These are phyloP conservation scores for Deroplatys truncata DNA, from an alignment of 2,888 invertebrate genomes.

Conservation along the genomic window DNA sequence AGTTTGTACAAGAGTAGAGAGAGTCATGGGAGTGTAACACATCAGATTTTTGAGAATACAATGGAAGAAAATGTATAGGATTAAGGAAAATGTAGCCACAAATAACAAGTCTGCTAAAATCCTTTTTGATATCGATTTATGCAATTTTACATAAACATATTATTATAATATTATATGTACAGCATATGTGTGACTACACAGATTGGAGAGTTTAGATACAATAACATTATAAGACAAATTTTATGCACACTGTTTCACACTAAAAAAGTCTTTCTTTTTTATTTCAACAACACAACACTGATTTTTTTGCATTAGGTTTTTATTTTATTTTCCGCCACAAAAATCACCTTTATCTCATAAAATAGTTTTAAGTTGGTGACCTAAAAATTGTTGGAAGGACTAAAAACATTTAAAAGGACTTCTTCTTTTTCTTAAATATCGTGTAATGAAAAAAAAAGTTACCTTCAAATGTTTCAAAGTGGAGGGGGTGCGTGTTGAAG, in stretches of 20 bases:
- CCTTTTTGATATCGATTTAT: conserved; percentile 23
- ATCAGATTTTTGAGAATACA: too few relatives aligned
- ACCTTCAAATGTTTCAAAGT: neutral
- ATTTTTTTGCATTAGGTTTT: conserved; percentile 17
- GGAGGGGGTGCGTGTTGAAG: neutral
- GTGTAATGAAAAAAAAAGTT: conserved; percentile 3
- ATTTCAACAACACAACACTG: conserved; percentile 27
- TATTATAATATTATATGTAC: conserved; percentile 3
- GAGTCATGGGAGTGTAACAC: too few relatives aligned
- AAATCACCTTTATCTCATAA: conserved; percentile 4
- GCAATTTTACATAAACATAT: conserved; percentile 26
- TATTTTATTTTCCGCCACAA: neutral
- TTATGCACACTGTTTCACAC: conserved; percentile 26
- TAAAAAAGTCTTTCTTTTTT: conserved; percentile 19
- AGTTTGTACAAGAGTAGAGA: too few relatives aligned
- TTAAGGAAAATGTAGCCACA: neutral
- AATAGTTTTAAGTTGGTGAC: conserved; percentile 8
- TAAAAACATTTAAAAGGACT: conserved; percentile 13
- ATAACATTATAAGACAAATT: conserved; percentile 11
- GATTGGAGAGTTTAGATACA: conserved; percentile 8
- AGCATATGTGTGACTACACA: conserved; percentile 8
- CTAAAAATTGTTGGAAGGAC: conserved; percentile 14
- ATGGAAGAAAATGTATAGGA: neutral
- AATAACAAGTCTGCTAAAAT: neutral
- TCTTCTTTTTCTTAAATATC: neutral